Conservation (phyloP, 2,113 vertebrate genomes). For the Vireo altiloquus region DNA sequence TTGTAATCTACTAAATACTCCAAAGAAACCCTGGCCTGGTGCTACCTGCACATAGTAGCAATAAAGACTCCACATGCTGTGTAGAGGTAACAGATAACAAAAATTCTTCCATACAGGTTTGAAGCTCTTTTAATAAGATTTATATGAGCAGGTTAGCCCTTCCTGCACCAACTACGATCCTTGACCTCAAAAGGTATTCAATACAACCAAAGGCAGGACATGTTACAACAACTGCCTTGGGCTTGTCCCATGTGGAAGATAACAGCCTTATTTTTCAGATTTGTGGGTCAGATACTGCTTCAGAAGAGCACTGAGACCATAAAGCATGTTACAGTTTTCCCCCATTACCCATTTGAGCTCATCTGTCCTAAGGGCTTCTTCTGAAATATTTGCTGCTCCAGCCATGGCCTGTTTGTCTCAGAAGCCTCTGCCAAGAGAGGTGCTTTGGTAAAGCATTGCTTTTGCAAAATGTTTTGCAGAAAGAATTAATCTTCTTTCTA, state of each 20-base stretch:
- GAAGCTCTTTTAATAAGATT: background rate
- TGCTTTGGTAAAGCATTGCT: background rate
- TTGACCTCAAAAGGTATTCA: background rate
- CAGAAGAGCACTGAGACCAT: background rate
- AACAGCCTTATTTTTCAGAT: background rate
- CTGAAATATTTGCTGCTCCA: background rate
- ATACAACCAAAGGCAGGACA: background rate
- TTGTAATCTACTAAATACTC: constrained; percentile 25
- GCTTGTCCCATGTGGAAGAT: background rate
- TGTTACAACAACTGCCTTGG: background rate
- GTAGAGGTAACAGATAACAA: background rate
- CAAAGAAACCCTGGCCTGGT: background rate
- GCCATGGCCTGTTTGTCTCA: background rate
- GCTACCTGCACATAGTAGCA: background rate
- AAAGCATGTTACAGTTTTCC: background rate
- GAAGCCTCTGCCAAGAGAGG: background rate
- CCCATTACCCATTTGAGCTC: background rate
- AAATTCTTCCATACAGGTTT: background rate
- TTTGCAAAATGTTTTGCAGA: background rate
- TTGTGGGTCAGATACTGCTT: background rate
- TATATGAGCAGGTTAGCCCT: background rate
- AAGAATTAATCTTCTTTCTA: background rate
- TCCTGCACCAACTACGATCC: background rate
- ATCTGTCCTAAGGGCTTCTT: background rate
- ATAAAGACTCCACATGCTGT: background rate